These are phyloP conservation scores for Drosophila flavopinicola DNA, from an alignment of 2,888 invertebrate species.

Conservation along the genomic window DNA sequence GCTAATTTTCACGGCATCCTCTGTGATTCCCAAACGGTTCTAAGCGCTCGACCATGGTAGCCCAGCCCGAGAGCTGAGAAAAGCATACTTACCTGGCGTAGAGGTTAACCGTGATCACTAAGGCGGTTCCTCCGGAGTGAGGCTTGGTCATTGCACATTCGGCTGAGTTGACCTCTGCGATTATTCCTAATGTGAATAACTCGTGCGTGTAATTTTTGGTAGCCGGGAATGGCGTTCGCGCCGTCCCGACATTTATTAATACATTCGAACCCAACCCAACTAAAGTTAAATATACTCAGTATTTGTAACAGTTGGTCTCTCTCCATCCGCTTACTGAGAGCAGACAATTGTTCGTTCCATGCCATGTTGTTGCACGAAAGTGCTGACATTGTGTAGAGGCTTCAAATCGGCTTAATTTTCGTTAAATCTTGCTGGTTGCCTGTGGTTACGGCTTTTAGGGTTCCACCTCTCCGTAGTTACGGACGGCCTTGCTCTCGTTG, in stretches of 20 bases:
- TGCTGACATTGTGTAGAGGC: constrained; percentile 12
- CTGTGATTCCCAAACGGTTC: constrained; percentile 48
- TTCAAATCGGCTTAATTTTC: constrained; percentile 46
- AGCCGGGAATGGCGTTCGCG: constrained; percentile 88
- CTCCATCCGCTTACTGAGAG: background rate
- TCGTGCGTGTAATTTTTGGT: constrained; percentile 89
- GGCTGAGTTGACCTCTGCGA: constrained; percentile 89
- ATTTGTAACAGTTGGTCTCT: too few relatives aligned
- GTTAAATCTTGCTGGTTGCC: constrained; percentile 44
- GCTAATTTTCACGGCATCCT: background rate
- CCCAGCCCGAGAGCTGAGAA: background rate
- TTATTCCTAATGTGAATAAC: constrained; percentile 90
- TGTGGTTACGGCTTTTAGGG: constrained; percentile 52
- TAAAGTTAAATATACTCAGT: background rate
- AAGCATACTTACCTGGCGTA: constrained; percentile 84
- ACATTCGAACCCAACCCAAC: background rate
- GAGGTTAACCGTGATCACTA: constrained; percentile 81
- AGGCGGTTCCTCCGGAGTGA: constrained; percentile 77
- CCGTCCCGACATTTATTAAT: constrained; percentile 85
- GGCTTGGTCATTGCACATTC: constrained; percentile 71
- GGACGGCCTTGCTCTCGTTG: background rate
- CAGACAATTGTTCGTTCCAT: background rate
- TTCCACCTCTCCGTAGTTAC: background rate
- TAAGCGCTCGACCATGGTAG: background rate
- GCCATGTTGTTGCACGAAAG: background rate